Base-by-base conservation (phyloP, 2,888 invertebrate genomes). In the Alloscopus bannaensis region DNA sequence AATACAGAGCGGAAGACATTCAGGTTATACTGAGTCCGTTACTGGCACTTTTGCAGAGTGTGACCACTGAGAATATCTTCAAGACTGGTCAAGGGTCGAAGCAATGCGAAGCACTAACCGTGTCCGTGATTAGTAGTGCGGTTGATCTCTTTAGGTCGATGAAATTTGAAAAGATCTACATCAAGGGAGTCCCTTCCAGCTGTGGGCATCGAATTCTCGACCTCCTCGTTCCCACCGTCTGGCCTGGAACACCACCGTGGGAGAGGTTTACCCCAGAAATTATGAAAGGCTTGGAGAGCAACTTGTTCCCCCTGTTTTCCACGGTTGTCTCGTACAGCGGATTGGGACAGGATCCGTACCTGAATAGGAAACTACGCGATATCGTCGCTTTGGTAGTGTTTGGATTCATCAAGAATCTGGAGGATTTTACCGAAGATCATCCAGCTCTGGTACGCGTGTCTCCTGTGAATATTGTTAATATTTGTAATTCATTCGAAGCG, bases 1-100 rank as follows among this genome's bases (percentile, higher is more conserved):
- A 36, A 1, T 82, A 68, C 72, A 66, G 55, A 3, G 26, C 55
- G 31, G 52, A 31, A 0, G 80, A 81, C 3, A 40, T 81, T 13
- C 82, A 83, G 20, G 60, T 28, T 11, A 70, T 81, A 26, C 42
- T 84, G 8, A 29, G 20, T 18, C 80, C 79, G 22, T n/a, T 82
- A 1, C 18, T 55, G 8, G 3, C 11, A 13, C 62, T 78, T 3
- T n/a, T 42, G 6, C 70, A 81, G 40, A 45, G 42, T 45, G 71
- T 62, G 1, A 50, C 62, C 2, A 18, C 13, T 20, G 55, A 29
- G 16, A 26, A 31, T 4, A 8, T 75, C 1, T 50, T 73, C n/a
- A 75, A 76, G 26, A 70, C 68, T 11, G 47, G 24, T 16, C 55
- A 31, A 55, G 16, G 2, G n/a, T 11, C 52, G n/a, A 22, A 22